phyloP scores from a whole-genome alignment of 1,140 invertebrate genomes.

The Platyscapa corneri region DNA sequence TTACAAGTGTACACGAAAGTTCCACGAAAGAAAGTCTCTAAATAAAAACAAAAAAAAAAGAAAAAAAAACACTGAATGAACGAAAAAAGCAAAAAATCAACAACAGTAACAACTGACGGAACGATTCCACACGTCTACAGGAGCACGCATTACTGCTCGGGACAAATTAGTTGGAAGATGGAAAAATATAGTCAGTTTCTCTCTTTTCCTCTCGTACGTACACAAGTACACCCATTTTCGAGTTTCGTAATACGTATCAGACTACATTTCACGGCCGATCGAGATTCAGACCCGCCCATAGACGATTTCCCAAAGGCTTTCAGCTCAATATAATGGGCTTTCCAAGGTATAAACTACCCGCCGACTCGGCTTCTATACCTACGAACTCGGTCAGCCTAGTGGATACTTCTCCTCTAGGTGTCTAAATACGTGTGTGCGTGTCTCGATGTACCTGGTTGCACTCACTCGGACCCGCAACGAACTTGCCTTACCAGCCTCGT shows the following conservation, averaged over 20 bases:
- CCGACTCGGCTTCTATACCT: background rate
- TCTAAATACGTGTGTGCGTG: background rate
- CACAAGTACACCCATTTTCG: background rate
- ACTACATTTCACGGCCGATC: constrained; percentile 70
- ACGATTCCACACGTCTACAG: background rate
- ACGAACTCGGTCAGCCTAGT: background rate
- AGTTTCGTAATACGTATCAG: constrained; percentile 63
- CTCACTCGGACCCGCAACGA: background rate
- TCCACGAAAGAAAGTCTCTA: background rate
- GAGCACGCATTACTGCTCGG: constrained; percentile 2
- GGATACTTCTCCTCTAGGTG: no score
- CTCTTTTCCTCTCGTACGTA: background rate
- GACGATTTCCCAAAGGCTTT: constrained; percentile 69
- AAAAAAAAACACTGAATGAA: background rate
- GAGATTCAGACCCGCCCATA: constrained; percentile 58
- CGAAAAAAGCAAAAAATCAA: background rate
- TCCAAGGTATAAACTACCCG: constrained; percentile 58
- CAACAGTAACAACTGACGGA: background rate
- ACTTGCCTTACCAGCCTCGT: background rate
- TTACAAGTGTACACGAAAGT: background rate
- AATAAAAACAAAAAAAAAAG: background rate
- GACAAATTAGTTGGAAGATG: background rate
- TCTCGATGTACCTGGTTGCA: background rate
- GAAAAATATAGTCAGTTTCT: background rate
- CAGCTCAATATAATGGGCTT: constrained; percentile 63